Evolutionary conservation across 1,140 invertebrate species (phyloP).

Genomic region (Idris sp.): DNA sequence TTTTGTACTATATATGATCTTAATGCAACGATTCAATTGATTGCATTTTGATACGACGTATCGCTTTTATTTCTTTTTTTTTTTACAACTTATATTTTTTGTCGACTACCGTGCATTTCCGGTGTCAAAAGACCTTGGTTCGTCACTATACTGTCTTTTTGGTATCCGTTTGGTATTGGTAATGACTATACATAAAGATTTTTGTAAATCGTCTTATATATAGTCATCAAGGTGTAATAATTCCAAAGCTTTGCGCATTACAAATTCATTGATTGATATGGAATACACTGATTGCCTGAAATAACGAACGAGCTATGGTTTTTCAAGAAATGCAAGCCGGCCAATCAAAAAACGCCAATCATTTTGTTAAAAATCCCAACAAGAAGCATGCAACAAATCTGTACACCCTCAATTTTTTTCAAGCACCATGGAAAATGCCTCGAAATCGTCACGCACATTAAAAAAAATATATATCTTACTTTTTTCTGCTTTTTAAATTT

Average conservation of each 20-base stretch:
- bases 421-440: constrained; percentile 48
- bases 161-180: constrained; percentile 47
- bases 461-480: constrained; percentile 47
- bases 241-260: constrained; percentile 44
- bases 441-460: constrained; percentile 36
- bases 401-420: constrained; percentile 15
- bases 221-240: constrained; percentile 54
- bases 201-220: constrained; percentile 42
- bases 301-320: constrained; percentile 56
- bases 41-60: constrained; percentile 71
- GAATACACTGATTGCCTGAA: constrained; percentile 61
- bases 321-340: constrained; percentile 45
- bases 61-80: constrained; percentile 36
- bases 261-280: constrained; percentile 62
- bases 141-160: constrained; percentile 48
- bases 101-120: constrained; percentile 52
- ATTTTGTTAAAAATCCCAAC: constrained; percentile 10
- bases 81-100: constrained; percentile 52
- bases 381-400: constrained; percentile 11
- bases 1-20: constrained; percentile 79
- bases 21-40: constrained; percentile 70
- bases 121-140: constrained; percentile 29
- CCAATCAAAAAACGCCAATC: constrained; percentile 18
- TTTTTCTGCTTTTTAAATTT: constrained; percentile 6
- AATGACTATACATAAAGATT: constrained; percentile 49